Evolutionary conservation across 2,888 invertebrate genomes (phyloP).

Genomic region (Zaprionus bogoriensis): DNA sequence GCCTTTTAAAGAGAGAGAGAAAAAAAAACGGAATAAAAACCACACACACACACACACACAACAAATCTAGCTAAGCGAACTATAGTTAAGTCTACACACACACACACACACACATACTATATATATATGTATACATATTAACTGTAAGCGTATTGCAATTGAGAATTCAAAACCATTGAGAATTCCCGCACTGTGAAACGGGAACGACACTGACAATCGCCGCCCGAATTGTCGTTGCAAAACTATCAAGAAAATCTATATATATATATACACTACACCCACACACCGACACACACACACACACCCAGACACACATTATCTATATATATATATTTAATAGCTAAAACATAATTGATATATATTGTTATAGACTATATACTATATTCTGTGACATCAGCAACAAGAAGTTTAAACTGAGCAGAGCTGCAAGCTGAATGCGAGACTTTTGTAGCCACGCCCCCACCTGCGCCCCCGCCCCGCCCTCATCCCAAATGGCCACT

Average conservation of each 20-base stretch:
- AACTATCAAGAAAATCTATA: conserved; percentile 6
- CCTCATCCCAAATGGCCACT: neutral
- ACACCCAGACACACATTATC: neutral
- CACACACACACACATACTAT: neutral
- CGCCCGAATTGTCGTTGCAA: conserved; percentile 42
- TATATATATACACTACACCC: neutral
- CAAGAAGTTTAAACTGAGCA: conserved; percentile 16
- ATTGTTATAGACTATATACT: conserved; percentile 46
- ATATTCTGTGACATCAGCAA: no score
- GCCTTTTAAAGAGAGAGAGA: conserved; percentile 28
- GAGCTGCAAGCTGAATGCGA: conserved; percentile 27
- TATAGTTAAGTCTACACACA: conserved; percentile 17
- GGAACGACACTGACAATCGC: conserved; percentile 55
- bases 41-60: conserved; percentile 3
- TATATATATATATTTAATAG: conserved; percentile 21
- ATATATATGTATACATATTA: neutral
- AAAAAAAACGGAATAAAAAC: conserved; percentile 8
- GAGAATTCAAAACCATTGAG: neutral
- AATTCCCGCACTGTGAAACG: neutral
- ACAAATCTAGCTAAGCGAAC: conserved; percentile 26
- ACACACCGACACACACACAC: neutral
- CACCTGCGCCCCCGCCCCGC: neutral
- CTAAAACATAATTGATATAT: conserved; percentile 20
- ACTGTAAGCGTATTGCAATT: neutral
- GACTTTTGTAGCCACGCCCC: conserved; percentile 20